Conservation (phyloP, 2,113 vertebrate species). For the Paraplagusia blochii region DNA sequence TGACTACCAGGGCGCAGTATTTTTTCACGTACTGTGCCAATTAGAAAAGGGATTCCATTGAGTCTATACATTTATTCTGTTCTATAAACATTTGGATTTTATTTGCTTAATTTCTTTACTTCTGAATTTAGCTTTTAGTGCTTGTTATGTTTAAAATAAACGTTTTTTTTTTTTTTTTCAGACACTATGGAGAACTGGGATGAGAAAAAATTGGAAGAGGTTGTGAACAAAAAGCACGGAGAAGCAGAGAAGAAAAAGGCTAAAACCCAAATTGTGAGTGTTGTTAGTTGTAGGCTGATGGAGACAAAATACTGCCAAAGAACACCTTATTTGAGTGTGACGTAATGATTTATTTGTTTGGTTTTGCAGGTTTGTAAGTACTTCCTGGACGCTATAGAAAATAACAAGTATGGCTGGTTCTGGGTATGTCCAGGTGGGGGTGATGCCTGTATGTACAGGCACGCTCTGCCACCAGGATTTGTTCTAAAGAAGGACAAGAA, state of each 20-base stretch:
- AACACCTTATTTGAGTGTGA: neutral
- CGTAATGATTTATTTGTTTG: neutral
- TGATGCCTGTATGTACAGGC: slow-evolving; percentile 93
- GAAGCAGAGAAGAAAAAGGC: slow-evolving; percentile 97
- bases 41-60: no score
- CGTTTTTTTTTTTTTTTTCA: slow-evolving; percentile 50
- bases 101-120: no score
- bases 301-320: no score
- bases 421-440: slow-evolving; percentile 94
- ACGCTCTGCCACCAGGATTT: slow-evolving; percentile 94
- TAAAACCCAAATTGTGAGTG: slow-evolving; percentile 95
- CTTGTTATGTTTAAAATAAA: neutral
- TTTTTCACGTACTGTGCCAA: no score
- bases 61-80: no score
- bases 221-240: slow-evolving; percentile 96
- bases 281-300: neutral
- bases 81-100: no score
- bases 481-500: slow-evolving; percentile 96
- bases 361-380: slow-evolving; percentile 87
- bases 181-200: slow-evolving; percentile 99
- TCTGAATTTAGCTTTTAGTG: neutral
- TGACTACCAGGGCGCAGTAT: no score
- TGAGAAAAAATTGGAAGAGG: slow-evolving; percentile 97
- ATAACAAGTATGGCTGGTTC: slow-evolving; percentile 98
- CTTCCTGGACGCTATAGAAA: slow-evolving; percentile 96